Evolutionary conservation across 2,888 invertebrate species (phyloP).

Genomic region (Muschampia plurimacula): DNA sequence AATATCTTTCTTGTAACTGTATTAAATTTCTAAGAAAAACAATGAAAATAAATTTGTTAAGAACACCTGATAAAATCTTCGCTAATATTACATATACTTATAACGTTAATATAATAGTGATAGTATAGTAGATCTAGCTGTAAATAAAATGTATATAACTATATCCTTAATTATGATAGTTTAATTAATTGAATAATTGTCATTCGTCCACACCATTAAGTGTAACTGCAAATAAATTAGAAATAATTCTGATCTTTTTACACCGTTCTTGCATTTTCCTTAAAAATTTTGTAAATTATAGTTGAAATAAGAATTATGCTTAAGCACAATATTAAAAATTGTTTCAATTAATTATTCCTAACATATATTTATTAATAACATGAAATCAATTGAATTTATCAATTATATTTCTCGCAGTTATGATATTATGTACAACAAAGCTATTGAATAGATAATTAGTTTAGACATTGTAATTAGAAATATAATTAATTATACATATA

Average conservation of each 20-base stretch:
- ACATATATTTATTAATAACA: slow-evolving; percentile 22
- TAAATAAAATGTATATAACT: slow-evolving; percentile 47
- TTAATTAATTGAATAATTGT: slow-evolving; percentile 54
- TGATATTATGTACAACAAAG: slow-evolving; percentile 49
- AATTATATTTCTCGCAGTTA: slow-evolving; percentile 50
- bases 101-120: slow-evolving; percentile 14
- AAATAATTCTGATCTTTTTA: slow-evolving; percentile 23
- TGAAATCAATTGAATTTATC: slow-evolving; percentile 42
- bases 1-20: slow-evolving; percentile 61
- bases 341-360: not conserved
- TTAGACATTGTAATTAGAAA: slow-evolving; percentile 36
- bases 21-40: slow-evolving; percentile 49
- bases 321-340: not conserved
- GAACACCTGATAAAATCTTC: slow-evolving; percentile 44
- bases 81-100: slow-evolving; percentile 43
- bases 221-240: slow-evolving; percentile 57
- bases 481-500: slow-evolving; percentile 2
- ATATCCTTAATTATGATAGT: slow-evolving; percentile 42
- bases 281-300: slow-evolving; percentile 2
- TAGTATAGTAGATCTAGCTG: slow-evolving; percentile 35
- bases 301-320: not conserved
- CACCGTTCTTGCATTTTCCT: slow-evolving; percentile 3
- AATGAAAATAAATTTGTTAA: slow-evolving; percentile 47
- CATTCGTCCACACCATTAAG: slow-evolving; percentile 73
- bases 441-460: slow-evolving; percentile 55